Evolutionary conservation across 92 coral and sea anemone genomes (phyloP).

Genomic region (Phymanthus crucifer): DNA sequence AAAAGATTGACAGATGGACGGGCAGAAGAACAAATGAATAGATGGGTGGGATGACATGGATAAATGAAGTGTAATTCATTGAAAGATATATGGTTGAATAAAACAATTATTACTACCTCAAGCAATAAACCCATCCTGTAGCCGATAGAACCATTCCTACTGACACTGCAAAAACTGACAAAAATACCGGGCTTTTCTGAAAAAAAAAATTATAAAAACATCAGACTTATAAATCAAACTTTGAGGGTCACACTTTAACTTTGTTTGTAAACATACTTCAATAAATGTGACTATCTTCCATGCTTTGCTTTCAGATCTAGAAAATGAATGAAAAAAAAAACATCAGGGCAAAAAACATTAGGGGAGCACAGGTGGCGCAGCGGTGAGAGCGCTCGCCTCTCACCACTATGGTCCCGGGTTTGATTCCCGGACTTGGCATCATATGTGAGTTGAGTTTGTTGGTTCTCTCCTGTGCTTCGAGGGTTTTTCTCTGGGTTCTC

Average conservation of each 20-base stretch:
- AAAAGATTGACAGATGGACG: background rate
- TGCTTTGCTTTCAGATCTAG: constrained; percentile 25
- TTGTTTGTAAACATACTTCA: constrained; percentile 30
- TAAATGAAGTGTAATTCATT: background rate
- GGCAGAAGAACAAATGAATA: background rate
- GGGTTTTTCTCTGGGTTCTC: too few relatives aligned
- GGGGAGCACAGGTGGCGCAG: too few relatives aligned
- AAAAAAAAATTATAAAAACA: background rate
- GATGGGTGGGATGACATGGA: background rate
- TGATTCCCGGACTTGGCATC: too few relatives aligned
- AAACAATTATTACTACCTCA: constrained; percentile 64
- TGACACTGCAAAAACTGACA: constrained; percentile 75
- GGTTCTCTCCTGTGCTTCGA: too few relatives aligned
- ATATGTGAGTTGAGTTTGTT: too few relatives aligned
- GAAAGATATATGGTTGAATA: background rate
- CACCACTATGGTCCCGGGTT: too few relatives aligned
- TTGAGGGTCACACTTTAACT: too few relatives aligned
- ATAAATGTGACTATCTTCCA: constrained; percentile 63
- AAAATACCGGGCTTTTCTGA: constrained; percentile 65
- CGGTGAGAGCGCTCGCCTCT: too few relatives aligned
- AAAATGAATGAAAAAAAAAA: background rate
- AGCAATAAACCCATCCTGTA: constrained; percentile 87
- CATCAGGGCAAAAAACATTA: background rate
- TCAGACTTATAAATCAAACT: too few relatives aligned
- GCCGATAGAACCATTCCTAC: constrained; percentile 79